Base-by-base conservation (phyloP, 2,888 invertebrate species). In the Pachycephus smyrnensis region DNA sequence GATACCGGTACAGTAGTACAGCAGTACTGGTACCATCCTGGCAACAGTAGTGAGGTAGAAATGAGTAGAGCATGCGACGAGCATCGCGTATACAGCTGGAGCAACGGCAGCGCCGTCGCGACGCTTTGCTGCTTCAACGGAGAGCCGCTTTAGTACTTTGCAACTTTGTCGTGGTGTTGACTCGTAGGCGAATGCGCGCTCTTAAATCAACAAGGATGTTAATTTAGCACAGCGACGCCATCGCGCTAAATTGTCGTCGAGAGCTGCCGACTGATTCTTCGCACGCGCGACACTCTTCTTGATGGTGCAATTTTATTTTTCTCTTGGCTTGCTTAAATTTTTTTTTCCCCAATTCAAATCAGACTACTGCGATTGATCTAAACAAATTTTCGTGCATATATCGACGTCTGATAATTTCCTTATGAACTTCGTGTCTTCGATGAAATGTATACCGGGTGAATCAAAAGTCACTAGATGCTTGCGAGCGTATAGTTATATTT, bases 181-280 rank as follows among this genome's bases (percentile, higher is more conserved):
- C 55, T 55, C 40, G 31, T 36, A 68, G 68, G 75, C 68, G 31
- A 75, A 68, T 37, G 75, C 75, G 15, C 35, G 37, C 31, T 75
- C 68, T 75, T 68, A 75, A 75, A 68, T 68, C 37, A 75, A 75
- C 37, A 75, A 36, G 32, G 68, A 40, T 11, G 75, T 55, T 71
- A 71, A 71, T 71, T 71, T 71, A 71, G 71, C 71, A 33, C 31
- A 9, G 33, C 31, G 12, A 33, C 31, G 71, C 15, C 71, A 33
- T 71, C 3, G 55, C 55, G 55, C 55, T 55, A 23, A 55, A 55
- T 55, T 55, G 55, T 23, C 55, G 55, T 55, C 23, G 55, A 23
- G 9, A 23, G 23, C 23, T 55, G 23, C 55, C 55, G 23, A 55
- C 55, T 55, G 55, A 55, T 55, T 55, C 23, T 6, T 55, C 15